These are phyloP conservation scores for Coptotermes formosanus DNA, from an alignment of 1,140 invertebrate genomes.

Conservation along the genomic window DNA sequence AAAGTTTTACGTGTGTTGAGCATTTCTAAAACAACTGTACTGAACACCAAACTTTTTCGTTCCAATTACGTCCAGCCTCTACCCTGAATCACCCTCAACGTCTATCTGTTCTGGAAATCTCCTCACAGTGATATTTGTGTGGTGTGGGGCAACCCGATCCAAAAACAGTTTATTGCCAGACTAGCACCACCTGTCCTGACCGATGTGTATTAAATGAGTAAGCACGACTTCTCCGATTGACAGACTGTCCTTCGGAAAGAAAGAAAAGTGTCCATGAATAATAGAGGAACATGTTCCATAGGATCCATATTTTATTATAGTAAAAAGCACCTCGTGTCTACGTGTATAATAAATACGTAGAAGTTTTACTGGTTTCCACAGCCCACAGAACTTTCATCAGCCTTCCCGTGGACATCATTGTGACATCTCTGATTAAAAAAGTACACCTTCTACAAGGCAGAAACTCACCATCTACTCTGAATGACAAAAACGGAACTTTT, in stretches of 20 bases:
- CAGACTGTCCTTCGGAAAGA: not conserved
- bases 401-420: too few relatives aligned
- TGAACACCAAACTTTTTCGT: not conserved
- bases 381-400: not conserved
- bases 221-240: not conserved
- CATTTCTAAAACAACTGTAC: not conserved
- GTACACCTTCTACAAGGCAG: too few relatives aligned
- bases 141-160: not conserved
- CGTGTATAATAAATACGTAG: not conserved
- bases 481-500: too few relatives aligned
- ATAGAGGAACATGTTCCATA: not conserved
- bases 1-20: not conserved
- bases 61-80: not conserved
- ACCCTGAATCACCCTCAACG: not conserved
- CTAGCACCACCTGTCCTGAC: not conserved
- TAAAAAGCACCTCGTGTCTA: not conserved
- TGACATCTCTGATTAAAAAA: too few relatives aligned
- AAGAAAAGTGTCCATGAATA: not conserved
- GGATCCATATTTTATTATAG: not conserved
- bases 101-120: not conserved
- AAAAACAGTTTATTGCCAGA: not conserved
- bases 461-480: too few relatives aligned
- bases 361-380: not conserved
- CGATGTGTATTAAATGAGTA: conserved; percentile 1
- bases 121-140: not conserved